Evolutionary conservation across 2,113 vertebrate species (phyloP).

Genomic region (Odocoileus hemionus): DNA sequence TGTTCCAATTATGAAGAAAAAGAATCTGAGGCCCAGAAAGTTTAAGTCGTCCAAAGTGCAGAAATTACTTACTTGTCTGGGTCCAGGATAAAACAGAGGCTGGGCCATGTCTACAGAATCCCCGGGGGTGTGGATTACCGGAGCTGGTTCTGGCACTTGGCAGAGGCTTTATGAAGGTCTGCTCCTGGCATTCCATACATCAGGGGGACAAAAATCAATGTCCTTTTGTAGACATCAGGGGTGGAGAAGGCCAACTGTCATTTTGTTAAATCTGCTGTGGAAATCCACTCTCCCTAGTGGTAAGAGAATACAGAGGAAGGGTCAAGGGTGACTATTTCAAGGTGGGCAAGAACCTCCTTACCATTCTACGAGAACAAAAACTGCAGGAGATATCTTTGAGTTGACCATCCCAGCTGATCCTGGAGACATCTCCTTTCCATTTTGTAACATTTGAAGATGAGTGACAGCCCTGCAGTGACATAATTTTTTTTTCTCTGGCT

Average conservation of each 20-base stretch:
- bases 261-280: neutral
- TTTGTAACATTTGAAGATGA: neutral
- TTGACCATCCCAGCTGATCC: too few relatives aligned
- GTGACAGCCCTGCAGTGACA: neutral
- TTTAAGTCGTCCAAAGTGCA: neutral
- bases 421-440: neutral
- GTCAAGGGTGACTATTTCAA: neutral
- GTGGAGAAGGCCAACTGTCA: neutral
- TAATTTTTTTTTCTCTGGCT: neutral
- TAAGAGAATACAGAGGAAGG: neutral
- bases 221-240: neutral
- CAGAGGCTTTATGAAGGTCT: neutral
- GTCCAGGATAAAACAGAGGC: neutral
- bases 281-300: neutral
- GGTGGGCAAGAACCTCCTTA: neutral
- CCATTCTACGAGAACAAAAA: too few relatives aligned
- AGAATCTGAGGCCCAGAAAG: neutral
- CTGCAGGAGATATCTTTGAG: neutral
- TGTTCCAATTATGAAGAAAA: neutral
- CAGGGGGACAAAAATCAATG: too few relatives aligned
- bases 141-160: too few relatives aligned
- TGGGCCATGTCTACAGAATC: neutral
- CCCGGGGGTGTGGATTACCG: neutral
- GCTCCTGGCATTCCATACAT: neutral
- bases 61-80: neutral